phyloP scores from a whole-genome alignment of 1,140 invertebrate species.

The Drosophila paulistorum region DNA sequence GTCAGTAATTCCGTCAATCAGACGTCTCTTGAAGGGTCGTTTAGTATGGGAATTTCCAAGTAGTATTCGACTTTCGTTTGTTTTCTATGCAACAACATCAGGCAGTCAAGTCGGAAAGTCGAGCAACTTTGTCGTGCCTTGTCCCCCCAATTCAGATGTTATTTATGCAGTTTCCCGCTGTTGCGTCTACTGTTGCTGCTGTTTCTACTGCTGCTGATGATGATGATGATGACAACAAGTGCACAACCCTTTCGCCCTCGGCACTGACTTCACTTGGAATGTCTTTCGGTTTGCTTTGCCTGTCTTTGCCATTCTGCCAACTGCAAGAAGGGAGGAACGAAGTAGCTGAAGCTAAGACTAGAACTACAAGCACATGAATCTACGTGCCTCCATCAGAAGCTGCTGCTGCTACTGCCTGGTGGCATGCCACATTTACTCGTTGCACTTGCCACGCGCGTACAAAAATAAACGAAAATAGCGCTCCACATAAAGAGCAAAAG shows the following conservation, averaged over 20 bases:
- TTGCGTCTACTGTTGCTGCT: constrained; percentile 19
- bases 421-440: constrained; percentile 64
- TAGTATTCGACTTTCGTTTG: constrained; percentile 19
- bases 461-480: constrained; percentile 63
- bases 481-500: constrained; percentile 22
- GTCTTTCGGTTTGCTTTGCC: constrained; percentile 38
- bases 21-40: constrained; percentile 43
- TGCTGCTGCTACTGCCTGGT: constrained; percentile 20
- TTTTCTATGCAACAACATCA: constrained; percentile 56
- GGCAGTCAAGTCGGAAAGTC: constrained; percentile 6
- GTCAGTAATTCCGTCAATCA: constrained; percentile 54
- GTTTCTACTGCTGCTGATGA: constrained; percentile 5
- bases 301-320: constrained; percentile 22
- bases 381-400: constrained; percentile 48
- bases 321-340: constrained; percentile 12
- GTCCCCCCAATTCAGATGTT: constrained; percentile 30
- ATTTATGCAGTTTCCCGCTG: constrained; percentile 52
- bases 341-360: background rate
- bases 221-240: constrained; percentile 71
- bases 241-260: constrained; percentile 70
- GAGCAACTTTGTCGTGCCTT: constrained; percentile 41
- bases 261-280: constrained; percentile 47
- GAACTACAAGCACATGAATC: background rate
- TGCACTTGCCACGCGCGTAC: constrained; percentile 71
- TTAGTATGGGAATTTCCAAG: constrained; percentile 44